Evolutionary conservation across 2,888 invertebrate genomes (phyloP).

Genomic region (Smittia sp.): DNA sequence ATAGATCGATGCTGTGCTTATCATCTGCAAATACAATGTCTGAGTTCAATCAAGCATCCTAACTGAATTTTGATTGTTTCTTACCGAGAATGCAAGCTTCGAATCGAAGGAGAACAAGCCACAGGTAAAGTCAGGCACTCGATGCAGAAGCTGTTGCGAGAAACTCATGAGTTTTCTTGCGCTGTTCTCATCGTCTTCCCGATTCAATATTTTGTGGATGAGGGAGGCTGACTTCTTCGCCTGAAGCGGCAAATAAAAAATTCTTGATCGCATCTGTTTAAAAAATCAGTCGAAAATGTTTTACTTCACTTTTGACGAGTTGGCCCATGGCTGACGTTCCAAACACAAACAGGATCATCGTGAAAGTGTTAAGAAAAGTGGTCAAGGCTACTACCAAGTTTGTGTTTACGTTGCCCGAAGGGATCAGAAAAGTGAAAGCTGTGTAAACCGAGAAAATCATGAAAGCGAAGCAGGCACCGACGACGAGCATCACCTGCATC

Average conservation of each 20-base stretch:
- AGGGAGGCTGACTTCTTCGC: neutral
- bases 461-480: neutral
- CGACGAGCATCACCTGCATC: neutral
- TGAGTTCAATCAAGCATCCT: neutral
- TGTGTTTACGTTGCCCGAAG: too few relatives aligned
- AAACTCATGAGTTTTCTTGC: neutral
- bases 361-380: neutral
- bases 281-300: too few relatives aligned
- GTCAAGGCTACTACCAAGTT: neutral
- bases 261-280: too few relatives aligned
- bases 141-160: neutral
- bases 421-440: neutral
- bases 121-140: neutral
- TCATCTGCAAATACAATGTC: neutral
- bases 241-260: too few relatives aligned
- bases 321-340: neutral
- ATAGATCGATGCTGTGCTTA: slow-evolving; percentile 4
- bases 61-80: neutral
- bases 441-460: neutral
- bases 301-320: neutral
- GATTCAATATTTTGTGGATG: neutral
- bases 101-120: slow-evolving; percentile 5
- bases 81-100: neutral
- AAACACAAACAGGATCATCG: neutral
- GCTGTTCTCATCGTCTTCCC: neutral